These are phyloP conservation scores for Sebastes trivittatus DNA, from an alignment of 2,797 vertebrate species.

Conservation along the genomic window DNA sequence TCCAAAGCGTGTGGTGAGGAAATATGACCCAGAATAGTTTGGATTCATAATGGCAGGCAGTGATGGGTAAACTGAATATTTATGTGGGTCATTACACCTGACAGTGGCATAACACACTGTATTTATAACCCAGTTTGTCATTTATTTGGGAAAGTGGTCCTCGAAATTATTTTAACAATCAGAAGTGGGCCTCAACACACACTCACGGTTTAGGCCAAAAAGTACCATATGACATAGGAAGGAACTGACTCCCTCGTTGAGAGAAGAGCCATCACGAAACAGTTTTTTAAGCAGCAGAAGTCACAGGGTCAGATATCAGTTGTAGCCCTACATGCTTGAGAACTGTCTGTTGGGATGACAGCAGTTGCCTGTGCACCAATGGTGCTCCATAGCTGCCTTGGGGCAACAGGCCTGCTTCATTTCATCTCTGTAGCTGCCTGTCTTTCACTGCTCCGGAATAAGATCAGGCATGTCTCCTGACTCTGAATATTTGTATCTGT, in stretches of 20 bases:
- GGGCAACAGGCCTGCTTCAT: slow-evolving; percentile 56
- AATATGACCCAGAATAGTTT: too few relatives aligned
- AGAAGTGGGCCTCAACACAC: neutral
- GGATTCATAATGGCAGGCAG: too few relatives aligned
- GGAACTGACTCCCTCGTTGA: neutral
- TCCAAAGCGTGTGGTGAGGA: too few relatives aligned
- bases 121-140: too few relatives aligned
- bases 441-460: slow-evolving; percentile 50
- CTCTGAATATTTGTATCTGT: slow-evolving; percentile 66
- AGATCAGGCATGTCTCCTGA: slow-evolving; percentile 58
- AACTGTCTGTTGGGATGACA: slow-evolving; percentile 40
- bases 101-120: too few relatives aligned
- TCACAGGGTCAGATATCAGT: slow-evolving; percentile 39
- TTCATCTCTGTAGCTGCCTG: slow-evolving; percentile 55
- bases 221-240: neutral
- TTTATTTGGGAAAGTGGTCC: too few relatives aligned
- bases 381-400: slow-evolving; percentile 42
- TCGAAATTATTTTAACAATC: too few relatives aligned
- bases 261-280: slow-evolving; percentile 2
- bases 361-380: slow-evolving; percentile 17
- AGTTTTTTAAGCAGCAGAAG: slow-evolving; percentile 14
- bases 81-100: too few relatives aligned
- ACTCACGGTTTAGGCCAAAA: neutral
- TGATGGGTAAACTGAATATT: too few relatives aligned
- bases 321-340: slow-evolving; percentile 6